Evolutionary conservation across 2,113 vertebrate species (phyloP).

Genomic region (Corythornis cristatus): DNA sequence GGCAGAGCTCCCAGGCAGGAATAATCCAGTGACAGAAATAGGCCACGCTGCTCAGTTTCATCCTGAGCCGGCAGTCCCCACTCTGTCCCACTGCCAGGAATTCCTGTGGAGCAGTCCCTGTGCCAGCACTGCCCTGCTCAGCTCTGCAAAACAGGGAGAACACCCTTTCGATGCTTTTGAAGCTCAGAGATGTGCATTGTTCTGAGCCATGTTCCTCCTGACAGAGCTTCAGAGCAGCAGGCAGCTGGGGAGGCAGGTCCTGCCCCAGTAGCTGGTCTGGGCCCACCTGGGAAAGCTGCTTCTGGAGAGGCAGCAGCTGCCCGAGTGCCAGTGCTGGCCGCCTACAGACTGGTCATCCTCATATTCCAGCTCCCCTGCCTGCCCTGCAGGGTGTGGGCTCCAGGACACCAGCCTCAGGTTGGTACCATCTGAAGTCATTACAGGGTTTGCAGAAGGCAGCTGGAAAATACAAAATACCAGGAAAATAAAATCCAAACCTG

Average conservation of each 20-base stretch:
- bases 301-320: neutral
- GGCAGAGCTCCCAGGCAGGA: neutral
- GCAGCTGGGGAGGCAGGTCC: neutral
- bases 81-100: neutral
- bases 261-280: neutral
- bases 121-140: neutral
- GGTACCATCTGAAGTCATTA: neutral
- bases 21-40: slow-evolving; percentile 39
- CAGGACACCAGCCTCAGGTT: fast-evolving
- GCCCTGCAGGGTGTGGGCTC: neutral
- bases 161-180: neutral
- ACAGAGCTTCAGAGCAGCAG: neutral
- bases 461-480: neutral
- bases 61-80: neutral
- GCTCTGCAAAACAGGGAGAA: neutral
- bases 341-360: neutral
- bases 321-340: neutral
- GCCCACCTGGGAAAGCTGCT: neutral
- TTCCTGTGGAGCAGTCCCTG: neutral
- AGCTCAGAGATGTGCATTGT: neutral
- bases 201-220: neutral
- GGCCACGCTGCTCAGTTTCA: neutral
- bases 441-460: neutral
- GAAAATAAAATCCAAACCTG: neutral
- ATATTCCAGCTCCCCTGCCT: neutral